Evolutionary conservation across 2,797 vertebrate species (phyloP).

Genomic region (Hyperoplus immaculatus): DNA sequence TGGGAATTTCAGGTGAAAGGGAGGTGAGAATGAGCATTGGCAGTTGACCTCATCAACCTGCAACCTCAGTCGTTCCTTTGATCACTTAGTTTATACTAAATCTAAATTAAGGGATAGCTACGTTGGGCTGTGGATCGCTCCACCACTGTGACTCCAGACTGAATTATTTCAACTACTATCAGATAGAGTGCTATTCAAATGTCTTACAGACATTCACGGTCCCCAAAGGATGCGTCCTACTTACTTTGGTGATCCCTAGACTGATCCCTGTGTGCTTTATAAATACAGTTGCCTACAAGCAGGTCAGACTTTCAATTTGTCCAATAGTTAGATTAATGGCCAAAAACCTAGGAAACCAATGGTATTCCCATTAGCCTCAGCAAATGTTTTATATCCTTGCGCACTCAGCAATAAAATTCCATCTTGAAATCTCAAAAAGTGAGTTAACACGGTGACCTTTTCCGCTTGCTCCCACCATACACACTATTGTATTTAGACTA

Average conservation of each 20-base stretch:
- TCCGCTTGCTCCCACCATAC: background rate
- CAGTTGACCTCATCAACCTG: slow-evolving; percentile 40
- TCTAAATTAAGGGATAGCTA: background rate
- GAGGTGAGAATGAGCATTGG: slow-evolving; percentile 41
- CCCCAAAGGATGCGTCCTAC: background rate
- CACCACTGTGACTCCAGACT: background rate
- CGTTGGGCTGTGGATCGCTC: background rate
- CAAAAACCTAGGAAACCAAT: background rate
- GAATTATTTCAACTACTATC: background rate
- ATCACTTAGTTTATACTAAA: background rate
- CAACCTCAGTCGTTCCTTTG: background rate
- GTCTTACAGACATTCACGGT: background rate
- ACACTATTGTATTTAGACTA: background rate
- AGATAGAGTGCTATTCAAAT: background rate
- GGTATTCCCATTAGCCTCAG: background rate
- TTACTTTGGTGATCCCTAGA: background rate
- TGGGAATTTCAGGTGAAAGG: slow-evolving; percentile 33
- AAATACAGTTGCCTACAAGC: too few relatives aligned
- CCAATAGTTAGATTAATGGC: background rate
- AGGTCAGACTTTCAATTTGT: background rate
- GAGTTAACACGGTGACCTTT: background rate
- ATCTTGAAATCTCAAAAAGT: background rate
- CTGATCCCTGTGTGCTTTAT: background rate
- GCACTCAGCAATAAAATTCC: background rate
- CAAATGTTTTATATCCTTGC: background rate